Conservation (phyloP, 1,140 invertebrate species). For the Chymomyza costata region DNA sequence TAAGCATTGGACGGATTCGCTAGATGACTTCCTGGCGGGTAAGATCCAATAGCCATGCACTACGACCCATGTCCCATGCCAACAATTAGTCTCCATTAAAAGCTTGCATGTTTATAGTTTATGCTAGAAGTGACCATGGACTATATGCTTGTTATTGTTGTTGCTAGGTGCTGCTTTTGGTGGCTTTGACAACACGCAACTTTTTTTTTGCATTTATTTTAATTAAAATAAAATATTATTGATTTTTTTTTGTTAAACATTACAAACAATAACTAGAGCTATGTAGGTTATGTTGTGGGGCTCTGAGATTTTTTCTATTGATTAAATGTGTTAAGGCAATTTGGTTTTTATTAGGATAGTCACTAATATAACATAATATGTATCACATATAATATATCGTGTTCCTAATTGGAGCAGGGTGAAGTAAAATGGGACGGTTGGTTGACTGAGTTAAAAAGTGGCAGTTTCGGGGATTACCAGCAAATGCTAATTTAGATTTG, state of each 20-base stretch:
- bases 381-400: no score
- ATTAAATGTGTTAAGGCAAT: constrained; percentile 8
- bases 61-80: no score
- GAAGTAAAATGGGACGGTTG: no score
- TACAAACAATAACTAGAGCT: constrained; percentile 2
- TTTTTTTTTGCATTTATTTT: constrained; percentile 24
- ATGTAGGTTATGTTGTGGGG: constrained; percentile 8
- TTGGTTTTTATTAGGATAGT: constrained; percentile 20
- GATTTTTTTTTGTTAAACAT: constrained; percentile 17
- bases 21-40: constrained; percentile 86
- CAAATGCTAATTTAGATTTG: no score
- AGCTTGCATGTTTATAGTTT: constrained; percentile 16
- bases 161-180: constrained; percentile 22
- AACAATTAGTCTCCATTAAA: no score
- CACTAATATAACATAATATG: no score
- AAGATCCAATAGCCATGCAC: no score
- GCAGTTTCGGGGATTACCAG: no score
- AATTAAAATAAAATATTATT: constrained; percentile 33
- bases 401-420: no score
- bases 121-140: constrained; percentile 12
- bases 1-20: constrained; percentile 84
- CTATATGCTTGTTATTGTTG: constrained; percentile 12
- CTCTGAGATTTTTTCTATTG: constrained; percentile 4
- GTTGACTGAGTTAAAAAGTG: no score
- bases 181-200: constrained; percentile 28